A percentile compares a stretch with the other conserved stretches of the same genome.
phyloP scores from a whole-genome alignment of 1,140 invertebrate species.

The Bombyx mandarina region DNA sequence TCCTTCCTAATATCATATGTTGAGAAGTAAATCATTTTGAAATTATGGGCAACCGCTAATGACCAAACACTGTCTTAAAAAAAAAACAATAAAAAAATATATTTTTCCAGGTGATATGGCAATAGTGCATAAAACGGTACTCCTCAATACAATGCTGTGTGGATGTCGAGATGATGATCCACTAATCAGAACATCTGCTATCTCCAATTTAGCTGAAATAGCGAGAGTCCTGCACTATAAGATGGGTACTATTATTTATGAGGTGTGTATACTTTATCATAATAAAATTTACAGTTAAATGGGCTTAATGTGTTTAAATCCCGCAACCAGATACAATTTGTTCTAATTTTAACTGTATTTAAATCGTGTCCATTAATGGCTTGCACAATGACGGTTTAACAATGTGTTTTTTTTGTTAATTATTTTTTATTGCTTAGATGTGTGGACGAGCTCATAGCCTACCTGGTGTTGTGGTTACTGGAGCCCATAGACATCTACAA shows the following conservation, averaged over 20 bases:
- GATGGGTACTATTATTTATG: conserved; percentile 78
- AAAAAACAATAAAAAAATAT: neutral
- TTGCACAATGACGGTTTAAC: too few species aligned
- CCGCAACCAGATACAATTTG: too few species aligned
- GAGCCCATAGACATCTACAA: too few species aligned
- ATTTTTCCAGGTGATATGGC: conserved; percentile 78
- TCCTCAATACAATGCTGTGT: conserved; percentile 82
- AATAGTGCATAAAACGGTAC: conserved; percentile 77
- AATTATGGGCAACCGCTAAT: neutral
- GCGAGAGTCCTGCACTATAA: conserved; percentile 82
- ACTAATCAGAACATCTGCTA: conserved; percentile 83
- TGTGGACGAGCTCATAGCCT: too few species aligned
- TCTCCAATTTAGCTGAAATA: conserved; percentile 90
- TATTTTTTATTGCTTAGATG: too few species aligned
- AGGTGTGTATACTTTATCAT: conserved; percentile 69
- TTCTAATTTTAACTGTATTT: too few species aligned
- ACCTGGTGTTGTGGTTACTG: too few species aligned
- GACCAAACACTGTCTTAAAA: neutral
- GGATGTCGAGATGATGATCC: conserved; percentile 79
- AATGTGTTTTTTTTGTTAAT: too few species aligned
- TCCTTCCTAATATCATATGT: conserved; percentile 2
- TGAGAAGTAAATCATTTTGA: neutral
- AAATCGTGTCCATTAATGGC: too few species aligned
- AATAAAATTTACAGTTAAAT: neutral
- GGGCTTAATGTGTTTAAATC: too few species aligned